These are phyloP conservation scores for Noctua janthe DNA, from an alignment of 2,888 invertebrate genomes.

Conservation along the genomic window DNA sequence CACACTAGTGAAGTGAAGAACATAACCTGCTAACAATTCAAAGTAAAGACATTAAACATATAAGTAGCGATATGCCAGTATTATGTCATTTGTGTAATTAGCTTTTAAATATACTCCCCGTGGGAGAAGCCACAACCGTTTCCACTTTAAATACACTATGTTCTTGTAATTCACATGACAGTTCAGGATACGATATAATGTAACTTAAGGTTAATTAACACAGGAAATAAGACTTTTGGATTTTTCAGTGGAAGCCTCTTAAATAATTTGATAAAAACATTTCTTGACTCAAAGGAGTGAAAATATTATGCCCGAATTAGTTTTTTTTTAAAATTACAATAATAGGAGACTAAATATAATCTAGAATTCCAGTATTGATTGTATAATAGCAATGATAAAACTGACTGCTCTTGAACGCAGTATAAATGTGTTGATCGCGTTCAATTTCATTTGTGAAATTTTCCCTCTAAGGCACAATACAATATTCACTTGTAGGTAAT, in stretches of 20 bases:
- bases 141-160: not conserved
- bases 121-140: slow-evolving; percentile 32
- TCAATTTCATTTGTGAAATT: not conserved
- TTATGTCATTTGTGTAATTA: not conserved
- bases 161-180: not conserved
- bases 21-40: not conserved
- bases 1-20: not conserved
- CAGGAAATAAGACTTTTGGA: not conserved
- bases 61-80: not conserved
- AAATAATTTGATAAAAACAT: not conserved
- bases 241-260: not conserved
- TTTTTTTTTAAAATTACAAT: no score
- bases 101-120: slow-evolving; percentile 17
- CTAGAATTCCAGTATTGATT: not conserved
- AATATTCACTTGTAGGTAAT: slow-evolving; percentile 14
- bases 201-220: not conserved
- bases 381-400: not conserved
- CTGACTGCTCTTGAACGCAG: not conserved
- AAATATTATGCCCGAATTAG: no score
- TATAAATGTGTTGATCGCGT: not conserved
- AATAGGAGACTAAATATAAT: not conserved
- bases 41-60: slow-evolving; percentile 16
- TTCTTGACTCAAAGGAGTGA: not conserved
- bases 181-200: not conserved
- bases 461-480: not conserved